phyloP scores from a whole-genome alignment of 2,888 invertebrate genomes.

The Drosophila gaucha region DNA sequence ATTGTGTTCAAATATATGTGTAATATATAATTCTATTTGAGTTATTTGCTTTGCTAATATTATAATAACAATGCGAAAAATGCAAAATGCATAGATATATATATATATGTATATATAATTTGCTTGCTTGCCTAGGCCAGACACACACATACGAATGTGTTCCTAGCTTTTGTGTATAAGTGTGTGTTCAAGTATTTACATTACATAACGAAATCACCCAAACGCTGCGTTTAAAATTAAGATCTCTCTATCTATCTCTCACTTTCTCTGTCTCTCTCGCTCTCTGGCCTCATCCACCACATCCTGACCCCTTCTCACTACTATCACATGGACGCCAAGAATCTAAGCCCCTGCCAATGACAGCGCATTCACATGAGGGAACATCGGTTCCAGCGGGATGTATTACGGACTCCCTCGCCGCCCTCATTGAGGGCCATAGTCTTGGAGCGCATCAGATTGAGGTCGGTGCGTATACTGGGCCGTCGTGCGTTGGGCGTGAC shows the following conservation, averaged over 20 bases:
- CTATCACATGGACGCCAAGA: constrained; percentile 63
- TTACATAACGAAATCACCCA: constrained; percentile 72
- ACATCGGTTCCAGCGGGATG: constrained; percentile 78
- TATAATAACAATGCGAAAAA: constrained; percentile 47
- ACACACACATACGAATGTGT: constrained; percentile 2
- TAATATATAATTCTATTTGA: constrained; percentile 20
- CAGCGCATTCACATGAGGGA: constrained; percentile 68
- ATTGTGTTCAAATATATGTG: constrained; percentile 41
- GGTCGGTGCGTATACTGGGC: constrained; percentile 94
- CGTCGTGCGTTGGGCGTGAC: constrained; percentile 94
- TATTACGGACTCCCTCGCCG: constrained; percentile 86
- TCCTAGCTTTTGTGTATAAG: constrained; percentile 10
- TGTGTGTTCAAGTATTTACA: constrained; percentile 53
- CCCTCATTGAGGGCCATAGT: constrained; percentile 90
- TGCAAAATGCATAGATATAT: constrained; percentile 52
- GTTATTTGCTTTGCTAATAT: constrained; percentile 32
- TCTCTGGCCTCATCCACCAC: not conserved
- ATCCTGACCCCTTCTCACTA: constrained; percentile 44
- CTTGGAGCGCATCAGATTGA: constrained; percentile 94
- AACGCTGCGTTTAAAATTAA: constrained; percentile 75
- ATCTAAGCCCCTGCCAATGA: not conserved
- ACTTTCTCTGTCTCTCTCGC: not conserved
- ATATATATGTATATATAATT: constrained; percentile 14
- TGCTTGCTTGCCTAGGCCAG: constrained; percentile 20
- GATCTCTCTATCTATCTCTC: constrained; percentile 20